Evolutionary conservation across 2,113 vertebrate species (phyloP), one percentile per base, ranked within the genome.

Genomic region (Myotis davidii): DNA sequence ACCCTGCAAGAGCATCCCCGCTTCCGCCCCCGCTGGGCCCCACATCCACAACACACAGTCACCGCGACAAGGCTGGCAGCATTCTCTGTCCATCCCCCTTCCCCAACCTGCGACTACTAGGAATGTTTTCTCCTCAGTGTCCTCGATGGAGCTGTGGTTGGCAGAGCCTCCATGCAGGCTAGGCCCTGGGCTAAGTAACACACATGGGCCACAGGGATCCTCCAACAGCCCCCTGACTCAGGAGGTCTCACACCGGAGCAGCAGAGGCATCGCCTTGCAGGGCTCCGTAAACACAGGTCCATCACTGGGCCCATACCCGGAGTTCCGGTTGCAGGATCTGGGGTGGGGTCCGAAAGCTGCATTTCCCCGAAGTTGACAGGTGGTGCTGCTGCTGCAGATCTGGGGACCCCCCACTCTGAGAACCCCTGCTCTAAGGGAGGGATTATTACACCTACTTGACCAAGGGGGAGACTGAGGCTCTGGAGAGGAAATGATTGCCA

Each of bases 111-210:
- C 4, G 73, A 34, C 61, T 0, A 6, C 50, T 16, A 5, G 4
- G 37, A 70, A 45, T 0, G 9, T n/a, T 9, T 76, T 16, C 72
- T 56, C 9, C 39, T 61, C 10, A 0, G 14, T 23, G 79, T 81
- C 14, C 9, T 8, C 14, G 0, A 16, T 27, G n/a, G 50, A 59
- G 45, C 67, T 37, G 10, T 4, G 0, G 9, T 2, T 2, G n/a
- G 23, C 5, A 25, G 34, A 48, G 70, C 23, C 39, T 12, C 10
- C 7, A 14, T 13, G 2, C 16, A 0, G 4, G 13, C 42, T 59
- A 37, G 50, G 42, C 5, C 0, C 67, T 29, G 7, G 32, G 7
- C 39, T 23, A 32, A 54, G 29, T 16, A n/a, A 90, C 54, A n/a
- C 25, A 52, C 20, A 61, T 0, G 0, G 42, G 27, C 39, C 61